phyloP scores from a whole-genome alignment of 2,888 invertebrate species.

The Hypomecis punctinalis region DNA sequence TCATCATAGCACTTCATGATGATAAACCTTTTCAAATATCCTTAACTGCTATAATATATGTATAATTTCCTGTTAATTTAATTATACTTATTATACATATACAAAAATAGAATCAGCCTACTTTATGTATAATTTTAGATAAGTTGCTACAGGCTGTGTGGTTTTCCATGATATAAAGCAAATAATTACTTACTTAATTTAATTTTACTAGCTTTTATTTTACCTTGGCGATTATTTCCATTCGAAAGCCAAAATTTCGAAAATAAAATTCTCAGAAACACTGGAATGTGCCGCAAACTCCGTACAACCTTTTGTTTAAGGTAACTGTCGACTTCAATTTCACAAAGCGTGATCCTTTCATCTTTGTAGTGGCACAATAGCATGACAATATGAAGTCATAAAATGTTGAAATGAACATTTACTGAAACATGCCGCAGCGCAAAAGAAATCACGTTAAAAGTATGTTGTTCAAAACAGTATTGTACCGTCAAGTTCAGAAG shows the following conservation, averaged over 20 bases:
- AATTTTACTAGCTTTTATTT: background rate
- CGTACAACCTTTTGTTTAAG: constrained; percentile 36
- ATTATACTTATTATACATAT: background rate
- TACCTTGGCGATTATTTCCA: background rate
- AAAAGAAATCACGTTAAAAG: constrained; percentile 39
- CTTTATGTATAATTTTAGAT: background rate
- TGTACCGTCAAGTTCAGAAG: constrained; percentile 47
- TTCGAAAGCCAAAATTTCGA: constrained; percentile 3
- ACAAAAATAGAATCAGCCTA: constrained; percentile 1
- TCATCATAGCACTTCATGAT: background rate
- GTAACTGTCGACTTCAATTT: constrained; percentile 41
- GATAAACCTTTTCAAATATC: background rate
- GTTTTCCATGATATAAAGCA: background rate
- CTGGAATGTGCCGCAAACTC: constrained; percentile 30
- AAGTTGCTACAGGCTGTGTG: background rate
- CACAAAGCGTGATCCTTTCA: constrained; percentile 34
- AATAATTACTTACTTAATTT: background rate
- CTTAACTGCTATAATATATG: background rate
- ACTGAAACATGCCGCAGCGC: constrained; percentile 48
- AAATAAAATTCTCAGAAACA: constrained; percentile 27
- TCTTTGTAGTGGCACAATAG: constrained; percentile 44
- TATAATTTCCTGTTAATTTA: background rate
- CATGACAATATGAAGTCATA: constrained; percentile 50
- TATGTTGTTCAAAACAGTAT: constrained; percentile 49
- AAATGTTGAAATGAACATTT: constrained; percentile 48